These are phyloP conservation scores for Epinephelus cyanopodus DNA, from an alignment of 2,113 vertebrate species.

Conservation along the genomic window DNA sequence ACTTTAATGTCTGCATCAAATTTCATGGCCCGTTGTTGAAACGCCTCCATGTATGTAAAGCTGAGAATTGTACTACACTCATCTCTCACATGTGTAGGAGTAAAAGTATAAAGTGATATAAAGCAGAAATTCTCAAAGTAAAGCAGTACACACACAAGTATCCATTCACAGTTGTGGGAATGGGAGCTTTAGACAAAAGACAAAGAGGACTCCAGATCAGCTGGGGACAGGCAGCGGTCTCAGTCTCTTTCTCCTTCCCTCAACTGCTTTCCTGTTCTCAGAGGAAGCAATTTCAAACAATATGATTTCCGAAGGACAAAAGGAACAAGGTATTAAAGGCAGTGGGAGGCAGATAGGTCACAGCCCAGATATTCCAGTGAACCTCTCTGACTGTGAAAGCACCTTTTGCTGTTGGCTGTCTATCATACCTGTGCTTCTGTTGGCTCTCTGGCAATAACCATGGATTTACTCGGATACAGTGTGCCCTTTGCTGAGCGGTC, in stretches of 20 bases:
- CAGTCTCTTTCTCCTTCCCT: constrained; percentile 41
- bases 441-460: constrained; percentile 39
- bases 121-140: neutral
- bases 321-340: constrained; percentile 50
- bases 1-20: neutral
- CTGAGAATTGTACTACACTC: too few relatives aligned
- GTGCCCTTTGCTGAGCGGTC: constrained; percentile 38
- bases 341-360: neutral
- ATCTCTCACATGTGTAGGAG: neutral
- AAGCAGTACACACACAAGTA: neutral
- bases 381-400: neutral
- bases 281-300: constrained; percentile 81
- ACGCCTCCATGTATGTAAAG: too few relatives aligned
- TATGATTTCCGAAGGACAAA: constrained; percentile 76
- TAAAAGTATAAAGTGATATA: neutral
- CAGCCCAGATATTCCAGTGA: neutral
- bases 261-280: constrained; percentile 65
- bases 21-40: neutral
- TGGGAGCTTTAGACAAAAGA: neutral
- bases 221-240: constrained; percentile 5
- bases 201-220: constrained; percentile 5
- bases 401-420: constrained; percentile 5
- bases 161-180: too few relatives aligned
- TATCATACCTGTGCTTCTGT: constrained; percentile 11
- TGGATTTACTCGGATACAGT: constrained; percentile 51